Evolutionary conservation across 2,888 invertebrate species (phyloP), one percentile per base, ranked within the genome.

Genomic region (Girardia tigrina): DNA sequence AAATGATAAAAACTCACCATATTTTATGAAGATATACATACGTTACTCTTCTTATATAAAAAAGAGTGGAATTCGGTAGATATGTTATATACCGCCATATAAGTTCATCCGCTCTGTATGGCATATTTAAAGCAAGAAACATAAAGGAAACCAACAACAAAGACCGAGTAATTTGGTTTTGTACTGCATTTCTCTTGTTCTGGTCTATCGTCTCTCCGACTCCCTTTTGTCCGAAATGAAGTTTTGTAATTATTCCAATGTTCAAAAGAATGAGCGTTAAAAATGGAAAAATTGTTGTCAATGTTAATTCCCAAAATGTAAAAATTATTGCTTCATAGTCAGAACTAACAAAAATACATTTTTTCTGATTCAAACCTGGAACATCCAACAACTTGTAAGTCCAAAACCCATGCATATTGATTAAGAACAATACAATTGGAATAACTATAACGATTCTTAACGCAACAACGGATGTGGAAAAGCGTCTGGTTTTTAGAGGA

Each of bases 321-420:
- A 70, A 70, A 70, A 70, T n/a, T n/a, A 23, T n/a, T 70, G 20
- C 70, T 70, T 26, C 70, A 6, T 23, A 14, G 70, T 6, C 26
- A 70, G 23, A 23, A 23, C 70, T 70, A 23, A 70, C 70, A 70
- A 70, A 70, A n/a, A 70, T 8, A 26, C 70, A 70, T 70, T n/a
- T 70, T 26, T 70, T 70, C 70, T 70, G 70, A 70, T 26, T 26
- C 70, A 70, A 70, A 23, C 26, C 23, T 6, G 70, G 26, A 26
- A 70, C 70, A n/a, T n/a, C 26, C 20, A 70, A n/a, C n/a, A 70
- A 70, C 8, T 26, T n/a, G n/a, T 70, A 70, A 23, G 70, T 70
- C 70, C 70, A 70, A 70, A 70, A 70, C 20, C 70, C 70, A 70
- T 70, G 70, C 8, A 70, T 23, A 70, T 70, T 70, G 20, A 70